Evolutionary conservation across 2,113 vertebrate genomes (phyloP).

Genomic region (Festucalex cinctus): DNA sequence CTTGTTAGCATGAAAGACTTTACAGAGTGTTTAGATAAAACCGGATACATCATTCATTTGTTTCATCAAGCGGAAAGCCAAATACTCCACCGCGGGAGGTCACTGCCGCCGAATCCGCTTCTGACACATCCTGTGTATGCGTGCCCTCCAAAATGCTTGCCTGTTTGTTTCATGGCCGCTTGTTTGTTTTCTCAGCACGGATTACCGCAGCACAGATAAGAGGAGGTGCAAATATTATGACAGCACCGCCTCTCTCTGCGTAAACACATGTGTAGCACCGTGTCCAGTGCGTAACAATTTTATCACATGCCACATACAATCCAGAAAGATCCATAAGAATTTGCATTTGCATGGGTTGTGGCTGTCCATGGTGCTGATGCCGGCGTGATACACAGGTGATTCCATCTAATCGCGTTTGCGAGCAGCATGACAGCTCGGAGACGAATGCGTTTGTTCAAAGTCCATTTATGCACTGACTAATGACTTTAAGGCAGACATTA

Average conservation of each 20-base stretch:
- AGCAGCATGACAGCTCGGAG: slow-evolving; percentile 7
- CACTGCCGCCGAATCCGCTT: slow-evolving; percentile 12
- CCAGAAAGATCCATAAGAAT: neutral
- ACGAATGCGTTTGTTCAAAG: slow-evolving; percentile 22
- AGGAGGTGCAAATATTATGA: slow-evolving; percentile 48
- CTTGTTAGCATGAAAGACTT: slow-evolving; percentile 34
- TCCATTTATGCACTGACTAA: slow-evolving; percentile 30
- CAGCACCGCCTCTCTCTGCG: slow-evolving; percentile 10
- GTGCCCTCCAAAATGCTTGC: slow-evolving; percentile 38
- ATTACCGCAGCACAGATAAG: slow-evolving; percentile 34
- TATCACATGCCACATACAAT: slow-evolving; percentile 5
- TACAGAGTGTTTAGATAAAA: slow-evolving; percentile 32
- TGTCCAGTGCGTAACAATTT: slow-evolving; percentile 37
- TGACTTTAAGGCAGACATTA: slow-evolving; percentile 13
- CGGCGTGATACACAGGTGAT: slow-evolving; percentile 1
- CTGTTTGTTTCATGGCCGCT: slow-evolving; percentile 48
- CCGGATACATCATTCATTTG: slow-evolving; percentile 11
- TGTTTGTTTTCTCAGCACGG: slow-evolving; percentile 39
- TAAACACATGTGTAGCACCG: slow-evolving; percentile 39
- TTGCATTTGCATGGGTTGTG: neutral
- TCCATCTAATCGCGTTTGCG: slow-evolving; percentile 9
- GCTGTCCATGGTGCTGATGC: slow-evolving; percentile 15
- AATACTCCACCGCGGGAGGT: slow-evolving; percentile 46
- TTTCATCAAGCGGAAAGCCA: slow-evolving; percentile 36
- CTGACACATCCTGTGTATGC: slow-evolving; percentile 14